Evolutionary conservation across 2,113 vertebrate species (phyloP).

Genomic region (Ginglymostoma cirratum): DNA sequence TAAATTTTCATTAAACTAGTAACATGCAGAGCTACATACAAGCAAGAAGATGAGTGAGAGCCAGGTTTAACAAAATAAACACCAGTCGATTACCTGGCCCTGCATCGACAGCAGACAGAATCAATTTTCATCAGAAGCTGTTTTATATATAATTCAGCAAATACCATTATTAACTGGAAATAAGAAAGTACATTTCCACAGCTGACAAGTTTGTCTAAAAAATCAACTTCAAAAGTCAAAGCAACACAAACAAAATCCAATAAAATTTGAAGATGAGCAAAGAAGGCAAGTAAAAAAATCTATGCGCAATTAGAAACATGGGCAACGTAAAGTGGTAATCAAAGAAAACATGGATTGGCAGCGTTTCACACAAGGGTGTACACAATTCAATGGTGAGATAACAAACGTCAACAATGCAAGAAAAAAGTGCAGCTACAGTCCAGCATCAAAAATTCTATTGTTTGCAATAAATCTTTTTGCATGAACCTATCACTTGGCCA

Average conservation of each 20-base stretch:
- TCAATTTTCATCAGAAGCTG: slow-evolving; percentile 45
- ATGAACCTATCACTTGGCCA: slow-evolving; percentile 36
- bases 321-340: neutral
- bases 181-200: slow-evolving; percentile 49
- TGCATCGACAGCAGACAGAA: slow-evolving; percentile 43
- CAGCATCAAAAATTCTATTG: neutral
- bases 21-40: neutral
- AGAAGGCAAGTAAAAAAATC: slow-evolving; percentile 1
- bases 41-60: neutral
- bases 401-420: neutral
- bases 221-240: neutral
- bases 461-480: neutral
- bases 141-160: slow-evolving; percentile 47
- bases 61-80: neutral
- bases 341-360: neutral
- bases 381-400: neutral
- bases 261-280: neutral
- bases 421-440: neutral
- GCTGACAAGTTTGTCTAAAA: slow-evolving; percentile 31
- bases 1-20: neutral
- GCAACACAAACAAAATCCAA: neutral
- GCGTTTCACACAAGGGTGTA: neutral
- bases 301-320: neutral
- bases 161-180: slow-evolving; percentile 42
- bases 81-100: slow-evolving; percentile 36